Conservation (phyloP, 2,113 vertebrate genomes). For the Probosciger aterrimus region DNA sequence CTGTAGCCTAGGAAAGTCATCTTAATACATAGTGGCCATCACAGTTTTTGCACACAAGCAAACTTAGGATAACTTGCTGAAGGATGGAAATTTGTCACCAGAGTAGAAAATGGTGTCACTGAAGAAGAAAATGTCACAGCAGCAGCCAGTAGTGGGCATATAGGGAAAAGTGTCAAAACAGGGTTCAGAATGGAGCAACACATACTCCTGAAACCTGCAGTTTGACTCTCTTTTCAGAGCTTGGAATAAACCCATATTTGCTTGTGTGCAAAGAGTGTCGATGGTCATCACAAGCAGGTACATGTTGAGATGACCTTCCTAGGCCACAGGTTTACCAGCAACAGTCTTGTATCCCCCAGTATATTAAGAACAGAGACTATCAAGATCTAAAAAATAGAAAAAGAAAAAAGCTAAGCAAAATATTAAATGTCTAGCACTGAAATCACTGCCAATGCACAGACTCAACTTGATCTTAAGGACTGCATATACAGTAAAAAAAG, state of each 20-base stretch:
- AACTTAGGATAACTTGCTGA: not conserved
- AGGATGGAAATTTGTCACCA: not conserved
- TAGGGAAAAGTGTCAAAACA: not conserved
- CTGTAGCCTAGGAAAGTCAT: not conserved
- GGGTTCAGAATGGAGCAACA: not conserved
- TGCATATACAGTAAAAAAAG: not conserved
- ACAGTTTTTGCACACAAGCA: not conserved
- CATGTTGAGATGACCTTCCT: not conserved
- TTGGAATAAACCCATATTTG: not conserved
- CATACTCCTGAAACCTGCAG: not conserved
- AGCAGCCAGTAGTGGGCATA: not conserved
- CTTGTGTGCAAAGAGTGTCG: no score
- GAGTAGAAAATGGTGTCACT: not conserved
- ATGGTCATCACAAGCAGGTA: not conserved
- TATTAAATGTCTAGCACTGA: accelerated
- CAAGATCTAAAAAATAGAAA: not conserved
- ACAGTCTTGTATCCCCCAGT: not conserved
- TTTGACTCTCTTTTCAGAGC: not conserved
- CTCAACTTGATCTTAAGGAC: not conserved
- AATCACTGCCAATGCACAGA: not conserved
- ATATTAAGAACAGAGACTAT: not conserved
- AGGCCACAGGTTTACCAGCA: not conserved
- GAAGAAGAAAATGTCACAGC: not conserved
- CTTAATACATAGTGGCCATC: not conserved
- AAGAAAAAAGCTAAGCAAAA: not conserved